phyloP scores from a whole-genome alignment of 2,113 vertebrate genomes.

The Phalacrocorax brasilianus region DNA sequence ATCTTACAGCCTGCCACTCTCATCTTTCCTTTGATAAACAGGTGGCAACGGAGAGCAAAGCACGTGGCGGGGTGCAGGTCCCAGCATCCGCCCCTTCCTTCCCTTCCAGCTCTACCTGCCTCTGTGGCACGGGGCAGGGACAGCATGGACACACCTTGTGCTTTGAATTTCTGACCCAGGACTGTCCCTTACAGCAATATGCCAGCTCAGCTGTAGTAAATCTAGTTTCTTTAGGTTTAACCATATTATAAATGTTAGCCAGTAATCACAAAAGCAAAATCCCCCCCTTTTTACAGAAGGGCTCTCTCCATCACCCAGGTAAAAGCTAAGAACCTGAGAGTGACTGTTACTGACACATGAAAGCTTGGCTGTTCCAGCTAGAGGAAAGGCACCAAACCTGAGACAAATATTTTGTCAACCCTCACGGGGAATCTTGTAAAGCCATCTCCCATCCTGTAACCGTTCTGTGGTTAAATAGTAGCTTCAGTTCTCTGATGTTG shows the following conservation, averaged over 20 bases:
- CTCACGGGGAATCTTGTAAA: conserved; percentile 16
- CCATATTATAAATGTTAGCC: background rate
- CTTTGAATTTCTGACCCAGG: background rate
- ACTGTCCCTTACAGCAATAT: background rate
- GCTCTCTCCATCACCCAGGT: background rate
- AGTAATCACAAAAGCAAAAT: background rate
- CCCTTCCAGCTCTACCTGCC: background rate
- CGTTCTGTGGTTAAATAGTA: conserved; percentile 55
- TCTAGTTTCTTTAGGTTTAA: background rate
- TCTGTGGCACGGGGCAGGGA: background rate
- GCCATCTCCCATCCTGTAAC: conserved; percentile 48
- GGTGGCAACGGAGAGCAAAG: background rate
- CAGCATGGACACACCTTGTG: background rate
- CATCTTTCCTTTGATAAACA: background rate
- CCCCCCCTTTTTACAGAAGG: background rate
- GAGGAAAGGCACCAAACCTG: background rate
- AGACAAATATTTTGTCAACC: background rate
- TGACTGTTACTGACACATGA: background rate
- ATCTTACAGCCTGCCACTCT: background rate
- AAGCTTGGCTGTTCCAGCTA: background rate
- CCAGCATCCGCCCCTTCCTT: background rate
- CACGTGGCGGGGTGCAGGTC: fast-evolving
- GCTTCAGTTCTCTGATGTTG: conserved; percentile 66
- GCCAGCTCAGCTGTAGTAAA: background rate
- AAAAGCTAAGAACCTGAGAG: background rate